Evolutionary conservation across 2,113 vertebrate species (phyloP).

Genomic region (Tenrec ecaudatus): DNA sequence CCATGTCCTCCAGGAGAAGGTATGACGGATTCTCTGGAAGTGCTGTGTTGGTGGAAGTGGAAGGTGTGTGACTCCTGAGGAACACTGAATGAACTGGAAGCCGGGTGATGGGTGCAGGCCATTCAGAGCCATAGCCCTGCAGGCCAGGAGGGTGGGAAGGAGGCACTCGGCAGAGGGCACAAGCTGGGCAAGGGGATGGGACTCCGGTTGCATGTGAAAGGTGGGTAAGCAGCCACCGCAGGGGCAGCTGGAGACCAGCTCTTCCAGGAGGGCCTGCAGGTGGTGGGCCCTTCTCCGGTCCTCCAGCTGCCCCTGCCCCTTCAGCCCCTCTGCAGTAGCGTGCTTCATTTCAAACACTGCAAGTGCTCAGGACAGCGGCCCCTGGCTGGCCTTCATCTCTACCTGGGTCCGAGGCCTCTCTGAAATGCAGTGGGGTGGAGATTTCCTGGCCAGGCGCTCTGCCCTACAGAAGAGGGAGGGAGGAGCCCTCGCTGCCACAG

Average conservation of each 20-base stretch:
- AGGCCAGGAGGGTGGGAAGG: too few relatives aligned
- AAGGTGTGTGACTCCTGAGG: background rate
- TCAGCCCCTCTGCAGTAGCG: background rate
- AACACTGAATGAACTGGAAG: background rate
- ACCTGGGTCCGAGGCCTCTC: background rate
- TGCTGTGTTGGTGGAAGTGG: background rate
- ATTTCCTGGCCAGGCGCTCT: conserved; percentile 45
- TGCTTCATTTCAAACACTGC: background rate
- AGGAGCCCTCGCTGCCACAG: background rate
- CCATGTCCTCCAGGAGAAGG: background rate
- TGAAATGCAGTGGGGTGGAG: background rate
- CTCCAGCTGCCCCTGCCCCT: background rate
- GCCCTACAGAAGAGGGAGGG: background rate
- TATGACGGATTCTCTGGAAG: background rate
- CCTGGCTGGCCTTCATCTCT: background rate
- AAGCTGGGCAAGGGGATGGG: background rate
- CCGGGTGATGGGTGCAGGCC: background rate
- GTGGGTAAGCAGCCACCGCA: background rate
- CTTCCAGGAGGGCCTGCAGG: background rate
- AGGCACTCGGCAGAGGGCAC: background rate
- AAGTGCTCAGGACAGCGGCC: background rate
- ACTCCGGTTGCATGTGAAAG: background rate
- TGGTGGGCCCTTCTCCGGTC: background rate
- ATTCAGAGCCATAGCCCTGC: background rate
- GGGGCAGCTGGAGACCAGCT: background rate